Base-by-base conservation (phyloP, 2,797 vertebrate species). In the Meda fulgida region DNA sequence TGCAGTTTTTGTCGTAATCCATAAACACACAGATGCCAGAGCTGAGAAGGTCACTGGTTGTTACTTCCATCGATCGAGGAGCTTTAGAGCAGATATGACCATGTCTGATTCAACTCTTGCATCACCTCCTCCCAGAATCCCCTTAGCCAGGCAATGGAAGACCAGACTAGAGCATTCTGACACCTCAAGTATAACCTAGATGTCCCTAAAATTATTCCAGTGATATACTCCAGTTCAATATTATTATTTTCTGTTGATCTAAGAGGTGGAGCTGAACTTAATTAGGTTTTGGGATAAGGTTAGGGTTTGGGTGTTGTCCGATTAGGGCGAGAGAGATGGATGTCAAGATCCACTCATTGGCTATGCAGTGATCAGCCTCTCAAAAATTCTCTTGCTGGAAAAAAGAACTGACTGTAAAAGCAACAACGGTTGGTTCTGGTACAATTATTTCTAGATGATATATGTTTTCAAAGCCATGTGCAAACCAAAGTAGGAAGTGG, bases 401-500 rank as follows among this genome's bases (percentile, higher is more conserved):
- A 80, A n/a, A 55, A 79, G 19, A 66, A 79, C 58, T 40, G 29
- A 53, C 18, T 11, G 71, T 67, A 43, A 34, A 73, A 60, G 19
- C 38, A 73, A 48, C 73, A 65, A 55, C 8, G 5, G 81, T 65
- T 69, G 79, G 70, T 10, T 81, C 79, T 53, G 31, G 19, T 10
- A 53, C 19, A 63, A 66, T 79, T 48, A 34, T 83, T 78, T 67
- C 48, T 78, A 8, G 19, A 69, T 67, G 82, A 84, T 77, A 43
- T 60, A 70, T 71, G 65, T 69, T 36, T 70, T n/a, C 10, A 58
- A 69, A 55, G n/a, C 11, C 4, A n/a, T 29, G n/a, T 77, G 53
- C 73, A 84, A 69, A 78, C 63, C 84, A 77, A 19, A 26, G 77
- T 76, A 82, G 84, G 84, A 86, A 86, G 84, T 70, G 16, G 18